Evolutionary conservation across 1,140 invertebrate species (phyloP).

Genomic region (Coelopa frigida): DNA sequence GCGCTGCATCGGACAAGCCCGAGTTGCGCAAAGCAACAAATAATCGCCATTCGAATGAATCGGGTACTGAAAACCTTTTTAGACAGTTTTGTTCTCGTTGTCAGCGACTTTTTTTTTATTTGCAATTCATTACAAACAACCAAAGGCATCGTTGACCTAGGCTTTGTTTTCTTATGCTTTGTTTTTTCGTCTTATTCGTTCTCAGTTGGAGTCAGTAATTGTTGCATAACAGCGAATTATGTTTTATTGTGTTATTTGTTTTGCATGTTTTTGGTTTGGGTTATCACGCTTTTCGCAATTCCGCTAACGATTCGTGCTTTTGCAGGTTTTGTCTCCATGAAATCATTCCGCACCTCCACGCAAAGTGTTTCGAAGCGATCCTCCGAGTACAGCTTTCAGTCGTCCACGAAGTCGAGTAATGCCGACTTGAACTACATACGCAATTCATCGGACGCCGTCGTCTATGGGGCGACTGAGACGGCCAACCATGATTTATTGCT

Average conservation of each 20-base stretch:
- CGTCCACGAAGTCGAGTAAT: slow-evolving; percentile 38
- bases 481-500: too few species aligned
- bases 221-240: too few species aligned
- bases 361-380: slow-evolving; percentile 56
- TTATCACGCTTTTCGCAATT: too few species aligned
- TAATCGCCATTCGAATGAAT: slow-evolving; percentile 43
- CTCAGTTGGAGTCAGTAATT: too few species aligned
- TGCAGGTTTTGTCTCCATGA: slow-evolving; percentile 68
- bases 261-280: background rate
- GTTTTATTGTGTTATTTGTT: background rate
- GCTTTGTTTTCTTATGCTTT: too few species aligned
- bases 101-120: slow-evolving; percentile 8
- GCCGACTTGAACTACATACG: too few species aligned
- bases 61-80: slow-evolving; percentile 24
- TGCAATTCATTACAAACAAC: too few species aligned
- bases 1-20: slow-evolving; percentile 20
- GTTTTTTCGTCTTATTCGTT: too few species aligned
- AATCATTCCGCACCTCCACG: slow-evolving; percentile 54
- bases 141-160: too few species aligned
- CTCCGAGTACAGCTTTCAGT: slow-evolving; percentile 51
- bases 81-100: slow-evolving; percentile 6
- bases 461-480: too few species aligned
- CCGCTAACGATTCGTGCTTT: background rate
- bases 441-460: too few species aligned
- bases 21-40: slow-evolving; percentile 29